Evolutionary conservation across 2,888 invertebrate genomes (phyloP), one percentile per base, ranked within the genome.

Genomic region (Epinotia demarniana): DNA sequence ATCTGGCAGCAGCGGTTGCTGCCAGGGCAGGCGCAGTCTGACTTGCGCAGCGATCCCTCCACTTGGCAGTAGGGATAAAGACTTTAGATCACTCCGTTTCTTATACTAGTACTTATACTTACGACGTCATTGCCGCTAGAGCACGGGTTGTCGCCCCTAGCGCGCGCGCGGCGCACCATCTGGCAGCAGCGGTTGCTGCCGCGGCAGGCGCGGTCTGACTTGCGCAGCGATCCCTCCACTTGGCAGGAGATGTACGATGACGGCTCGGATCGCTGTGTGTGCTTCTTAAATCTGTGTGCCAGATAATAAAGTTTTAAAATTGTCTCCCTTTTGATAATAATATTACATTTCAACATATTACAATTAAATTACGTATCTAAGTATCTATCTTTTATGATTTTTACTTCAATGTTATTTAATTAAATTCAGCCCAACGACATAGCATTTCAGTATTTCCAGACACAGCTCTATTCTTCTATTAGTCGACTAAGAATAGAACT

Each of bases 21-120:
- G 0, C 88, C 86, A 0, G 88, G 85, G 61, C 94, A 92, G 0
- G 95, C 95, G 58, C 87, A 88, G 83, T 95, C 95, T 4, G 95
- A 93, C 78, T 95, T 95, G 61, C 95, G 88, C 78, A 96, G 90
- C 9, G 95, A 93, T 0, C 97, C 97, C 86, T 96, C 95, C 70
- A 97, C 91, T 82, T 95, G 95, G 61, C 97, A 96, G n/a, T 95
- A 92, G 81, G 97, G 95, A 87, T 96, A 97, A 77, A 96, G 61
- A 95, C 88, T 78, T 96, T 90, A 12, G 95, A 93, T 0, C 97
- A 4, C 11, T 57, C 18, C 60, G 12, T 13, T 53, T n/a, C 5
- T 6, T 8, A 5, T n/a, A 53, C 6, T n/a, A 2, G 6, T 53
- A n/a, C 16, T 53, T n/a, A 12, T 6, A 81, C 83, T 83, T 75